Base-by-base conservation (phyloP, 2,888 invertebrate genomes). In the Stenodera caucasica region DNA sequence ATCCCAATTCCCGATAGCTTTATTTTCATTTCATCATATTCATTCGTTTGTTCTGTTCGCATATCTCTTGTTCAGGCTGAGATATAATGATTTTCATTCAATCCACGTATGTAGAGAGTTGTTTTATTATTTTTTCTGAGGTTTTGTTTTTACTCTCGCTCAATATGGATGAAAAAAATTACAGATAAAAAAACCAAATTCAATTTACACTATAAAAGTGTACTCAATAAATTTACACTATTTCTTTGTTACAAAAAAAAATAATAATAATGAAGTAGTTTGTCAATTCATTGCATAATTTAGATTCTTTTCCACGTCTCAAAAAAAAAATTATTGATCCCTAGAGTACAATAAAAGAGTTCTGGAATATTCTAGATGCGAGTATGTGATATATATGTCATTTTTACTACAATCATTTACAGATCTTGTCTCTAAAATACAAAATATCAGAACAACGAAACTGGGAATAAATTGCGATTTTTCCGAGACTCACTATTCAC, bases 341-440 rank as follows among this genome's bases (percentile, higher is more conserved):
- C 62, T 15, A 0, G 62, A 50, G 62, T 54, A 55, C 32, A 58
- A 59, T 59, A 57, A 53, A 59, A 54, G 11, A 1, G 21, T n/a
- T 9, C n/a, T 7, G 45, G 6, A 45, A 21, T 45, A 45, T 23
- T 45, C n/a, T n/a, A 23, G 6, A n/a, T n/a, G 12, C 15, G 15
- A 6, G 9, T 18, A 11, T n/a, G 26, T 23, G 23, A 45, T 23
- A 45, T 23, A 0, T 0, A 4, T 6, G 23, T 21, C n/a, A 45
- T 4, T 6, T 23, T 21, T 12, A 45, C 23, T 6, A 2, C 12
- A 1, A 11, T 3, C 12, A 45, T 21, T 4, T 12, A 45, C 12
- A 45, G 3, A 21, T 45, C 2, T 21, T 0, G 6, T 21, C 11
- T 21, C 5, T 45, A 9, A 12, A 45, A 45, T 2, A 15, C 9